Base-by-base conservation (phyloP, 2,888 invertebrate genomes). In the Xanthostigma xanthostigma region DNA sequence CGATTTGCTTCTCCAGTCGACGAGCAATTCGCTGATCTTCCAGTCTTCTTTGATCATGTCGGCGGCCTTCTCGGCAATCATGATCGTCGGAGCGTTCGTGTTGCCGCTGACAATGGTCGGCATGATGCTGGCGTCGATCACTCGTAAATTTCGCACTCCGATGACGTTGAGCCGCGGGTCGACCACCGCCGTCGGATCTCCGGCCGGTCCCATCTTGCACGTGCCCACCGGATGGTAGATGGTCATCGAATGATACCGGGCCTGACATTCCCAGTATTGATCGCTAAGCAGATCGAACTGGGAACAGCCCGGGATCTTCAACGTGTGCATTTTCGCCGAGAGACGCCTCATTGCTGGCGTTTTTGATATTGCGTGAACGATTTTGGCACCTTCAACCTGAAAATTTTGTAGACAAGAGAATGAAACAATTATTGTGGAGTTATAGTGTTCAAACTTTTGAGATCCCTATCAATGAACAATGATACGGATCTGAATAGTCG, bases 91-190 rank as follows among this genome's bases (percentile, higher is more conserved):
- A 0, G 85, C 87, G 58, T 88, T 88, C 0, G 87, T 89, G 59
- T 90, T 88, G 0, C 88, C 89, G 36, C 75, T 83, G 0, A 79
- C 72, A 47, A 90, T 84, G 2, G 67, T 75, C 0, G 90, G 90
- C 84, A 91, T 89, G 14, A 91, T 73, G 54, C 87, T 88, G 0
- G 81, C 85, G 62, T 91, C 91, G 3, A 88, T 75, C 0, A 91
- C 82, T 35, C 90, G 70, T 8, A 91, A 68, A 8, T 75, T 72
- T 11, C 67, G 64, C 0, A 88, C 67, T 1, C 86, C 87, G 54
- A 80, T 72, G 0, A 86, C 81, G 59, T 67, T 69, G 11, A 88
- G 61, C 47, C 82, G 71, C 0, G 80, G 67, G 64, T 87, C 81
- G 0, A 89, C 85, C 0, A 88, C 88, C 1, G 81, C 77, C 42